phyloP scores from a whole-genome alignment of 64 coral and sea anemone genomes.

The Acropora tenuis region DNA sequence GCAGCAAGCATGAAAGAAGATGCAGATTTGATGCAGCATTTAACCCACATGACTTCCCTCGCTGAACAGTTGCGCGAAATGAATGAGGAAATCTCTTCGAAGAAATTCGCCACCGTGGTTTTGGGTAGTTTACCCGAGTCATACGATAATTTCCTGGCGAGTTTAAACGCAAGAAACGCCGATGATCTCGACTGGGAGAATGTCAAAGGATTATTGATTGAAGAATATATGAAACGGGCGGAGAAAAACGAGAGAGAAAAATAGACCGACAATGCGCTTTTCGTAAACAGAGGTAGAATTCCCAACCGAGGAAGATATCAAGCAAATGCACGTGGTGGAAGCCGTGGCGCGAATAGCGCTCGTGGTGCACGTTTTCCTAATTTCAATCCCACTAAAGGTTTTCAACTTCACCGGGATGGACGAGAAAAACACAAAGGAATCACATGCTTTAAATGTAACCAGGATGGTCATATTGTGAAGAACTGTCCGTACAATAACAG shows the following conservation, averaged over 20 bases:
- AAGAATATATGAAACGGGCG: constrained; percentile 53
- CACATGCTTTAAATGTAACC: too few relatives aligned
- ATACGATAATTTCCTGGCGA: too few relatives aligned
- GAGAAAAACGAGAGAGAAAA: constrained; percentile 56
- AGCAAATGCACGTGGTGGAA: constrained; percentile 4
- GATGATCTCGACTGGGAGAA: constrained; percentile 62
- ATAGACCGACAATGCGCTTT: constrained; percentile 10
- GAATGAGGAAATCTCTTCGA: too few relatives aligned
- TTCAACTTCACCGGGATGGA: background rate
- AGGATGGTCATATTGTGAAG: too few relatives aligned
- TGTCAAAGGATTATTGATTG: constrained; percentile 50
- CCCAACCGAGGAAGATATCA: constrained; percentile 30
- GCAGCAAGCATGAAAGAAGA: too few relatives aligned
- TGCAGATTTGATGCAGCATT: too few relatives aligned
- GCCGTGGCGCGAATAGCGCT: background rate
- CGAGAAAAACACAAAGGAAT: constrained; percentile 4
- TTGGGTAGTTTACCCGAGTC: too few relatives aligned
- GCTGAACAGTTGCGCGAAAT: constrained; percentile 43
- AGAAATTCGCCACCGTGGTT: too few relatives aligned
- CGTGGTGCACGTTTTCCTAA: background rate
- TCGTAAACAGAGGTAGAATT: constrained; percentile 8
- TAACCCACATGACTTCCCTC: too few relatives aligned
- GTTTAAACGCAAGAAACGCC: background rate
- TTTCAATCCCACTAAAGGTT: background rate
- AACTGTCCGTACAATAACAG: too few relatives aligned